Base-by-base conservation (phyloP, 2,797 vertebrate species). In the Melanotaenia boesemani region DNA sequence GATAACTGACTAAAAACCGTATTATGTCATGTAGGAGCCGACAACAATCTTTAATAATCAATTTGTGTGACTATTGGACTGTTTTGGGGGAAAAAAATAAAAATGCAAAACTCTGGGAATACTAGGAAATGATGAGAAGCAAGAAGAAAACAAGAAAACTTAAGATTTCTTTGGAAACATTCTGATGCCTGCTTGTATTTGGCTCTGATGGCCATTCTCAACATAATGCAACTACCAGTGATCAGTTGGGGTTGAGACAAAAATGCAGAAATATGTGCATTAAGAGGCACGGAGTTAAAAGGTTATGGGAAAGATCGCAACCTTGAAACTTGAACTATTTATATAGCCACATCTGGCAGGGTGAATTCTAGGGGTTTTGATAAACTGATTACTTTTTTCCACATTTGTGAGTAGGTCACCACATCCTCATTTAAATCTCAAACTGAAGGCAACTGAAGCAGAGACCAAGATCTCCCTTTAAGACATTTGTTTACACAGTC, bases 241-340 rank as follows among this genome's bases (percentile, higher is more conserved):
- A 61, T 66, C 48, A 1, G 0, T n/a, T 16, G 15, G 54, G 39
- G 71, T 52, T 59, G 57, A 32, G 36, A 67, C 57, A 52, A 16
- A 61, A 70, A 77, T 1, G 67, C 12, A 79, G 36, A 10, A 52
- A 54, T 70, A 41, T 58, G 62, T 58, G 13, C 5, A 12, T 30
- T 11, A 6, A 55, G 28, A 56, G 5, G 59, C 37, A 62, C 32
- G 76, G 22, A 59, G 57, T 32, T 55, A 32, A 1, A 74, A 54
- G 58, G 48, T 58, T 71, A 65, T 84, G 88, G 81, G 83, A 88
- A 82, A 79, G 78, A 65, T 76, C 70, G 67, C 5, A n/a, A 59
- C 69, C 71, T 59, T 70, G n/a, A 72, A 66, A 41, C 13, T 59
- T 76, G 73, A 0, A 16, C 28, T 1, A 56, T 60, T 81, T 76